Percentiles rank a stretch among this genome's conserved stretches.
These are phyloP conservation scores for Orchesellides sinensis DNA, from an alignment of 2,888 invertebrate species.

Conservation along the genomic window DNA sequence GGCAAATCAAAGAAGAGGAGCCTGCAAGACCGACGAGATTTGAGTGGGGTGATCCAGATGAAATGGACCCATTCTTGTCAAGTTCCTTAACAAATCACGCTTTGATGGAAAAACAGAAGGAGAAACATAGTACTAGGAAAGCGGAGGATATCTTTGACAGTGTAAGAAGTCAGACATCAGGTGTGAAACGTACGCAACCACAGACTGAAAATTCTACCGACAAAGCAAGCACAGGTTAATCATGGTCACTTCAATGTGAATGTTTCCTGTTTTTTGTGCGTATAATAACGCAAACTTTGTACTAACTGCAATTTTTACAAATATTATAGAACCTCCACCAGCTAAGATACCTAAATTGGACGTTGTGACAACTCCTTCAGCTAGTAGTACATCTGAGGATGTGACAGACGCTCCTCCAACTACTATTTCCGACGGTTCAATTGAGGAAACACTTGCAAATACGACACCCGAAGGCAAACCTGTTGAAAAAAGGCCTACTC, in stretches of 20 bases:
- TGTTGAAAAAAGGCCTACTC: constrained; percentile 37
- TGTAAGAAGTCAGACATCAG: constrained; percentile 63
- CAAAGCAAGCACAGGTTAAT: neutral
- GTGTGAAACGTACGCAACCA: constrained; percentile 23
- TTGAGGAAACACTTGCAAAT: constrained; percentile 65
- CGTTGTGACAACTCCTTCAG: neutral
- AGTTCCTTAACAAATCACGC: constrained; percentile 77
- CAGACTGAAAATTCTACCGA: neutral
- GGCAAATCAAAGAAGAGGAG: constrained; percentile 76
- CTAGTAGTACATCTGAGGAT: neutral
- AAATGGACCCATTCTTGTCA: constrained; percentile 85
- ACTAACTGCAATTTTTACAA: neutral
- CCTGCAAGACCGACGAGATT: constrained; percentile 81
- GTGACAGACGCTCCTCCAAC: neutral
- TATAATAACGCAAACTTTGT: neutral
- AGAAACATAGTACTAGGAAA: constrained; percentile 61
- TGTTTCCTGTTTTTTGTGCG: too few relatives aligned
- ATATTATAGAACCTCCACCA: constrained; percentile 40
- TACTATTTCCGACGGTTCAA: too few relatives aligned
- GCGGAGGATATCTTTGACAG: constrained; percentile 73
- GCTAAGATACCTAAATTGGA: constrained; percentile 45
- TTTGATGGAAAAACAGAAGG: constrained; percentile 77
- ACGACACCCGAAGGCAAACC: constrained; percentile 5
- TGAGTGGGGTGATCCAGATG: constrained; percentile 86
- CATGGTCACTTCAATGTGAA: neutral